Conservation (phyloP, 2,888 invertebrate species). For the Thumatha senex region DNA sequence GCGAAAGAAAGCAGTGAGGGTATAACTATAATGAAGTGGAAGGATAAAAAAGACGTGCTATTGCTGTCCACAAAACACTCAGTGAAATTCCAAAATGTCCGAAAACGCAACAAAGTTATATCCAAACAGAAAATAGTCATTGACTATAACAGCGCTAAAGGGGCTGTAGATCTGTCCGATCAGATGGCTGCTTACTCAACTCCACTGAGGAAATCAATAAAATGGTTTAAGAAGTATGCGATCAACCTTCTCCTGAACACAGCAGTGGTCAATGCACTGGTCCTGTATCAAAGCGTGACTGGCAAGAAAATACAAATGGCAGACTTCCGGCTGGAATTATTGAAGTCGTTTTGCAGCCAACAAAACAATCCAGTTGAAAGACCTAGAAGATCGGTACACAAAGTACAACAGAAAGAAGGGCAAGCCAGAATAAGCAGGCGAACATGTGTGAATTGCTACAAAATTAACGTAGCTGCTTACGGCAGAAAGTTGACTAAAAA, state of each 20-base stretch:
- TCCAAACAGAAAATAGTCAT: constrained; percentile 7
- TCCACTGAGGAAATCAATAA: constrained; percentile 18
- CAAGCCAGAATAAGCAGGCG: constrained; percentile 15
- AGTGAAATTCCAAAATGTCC: constrained; percentile 9
- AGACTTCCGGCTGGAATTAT: constrained; percentile 14
- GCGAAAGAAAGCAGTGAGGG: constrained; percentile 12
- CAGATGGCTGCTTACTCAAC: constrained; percentile 15
- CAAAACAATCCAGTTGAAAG: constrained; percentile 13
- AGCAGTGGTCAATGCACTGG: constrained; percentile 15
- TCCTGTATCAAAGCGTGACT: constrained; percentile 16
- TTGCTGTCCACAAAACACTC: constrained; percentile 20
- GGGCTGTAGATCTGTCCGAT: constrained; percentile 12
- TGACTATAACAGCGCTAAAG: constrained; percentile 10
- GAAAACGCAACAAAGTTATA: constrained; percentile 4
- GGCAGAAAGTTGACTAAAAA: constrained; percentile 18
- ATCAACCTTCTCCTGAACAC: constrained; percentile 18
- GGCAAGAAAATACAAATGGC: constrained; percentile 19
- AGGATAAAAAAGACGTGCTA: constrained; percentile 17
- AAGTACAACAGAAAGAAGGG: constrained; percentile 17
- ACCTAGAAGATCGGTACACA: constrained; percentile 14
- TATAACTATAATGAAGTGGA: constrained; percentile 17
- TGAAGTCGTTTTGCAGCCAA: constrained; percentile 13
- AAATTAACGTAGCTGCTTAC: constrained; percentile 11
- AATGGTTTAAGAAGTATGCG: constrained; percentile 18
- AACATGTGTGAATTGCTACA: constrained; percentile 13